phyloP scores from a whole-genome alignment of 1,140 invertebrate species.

The Eriosoma lanigerum region DNA sequence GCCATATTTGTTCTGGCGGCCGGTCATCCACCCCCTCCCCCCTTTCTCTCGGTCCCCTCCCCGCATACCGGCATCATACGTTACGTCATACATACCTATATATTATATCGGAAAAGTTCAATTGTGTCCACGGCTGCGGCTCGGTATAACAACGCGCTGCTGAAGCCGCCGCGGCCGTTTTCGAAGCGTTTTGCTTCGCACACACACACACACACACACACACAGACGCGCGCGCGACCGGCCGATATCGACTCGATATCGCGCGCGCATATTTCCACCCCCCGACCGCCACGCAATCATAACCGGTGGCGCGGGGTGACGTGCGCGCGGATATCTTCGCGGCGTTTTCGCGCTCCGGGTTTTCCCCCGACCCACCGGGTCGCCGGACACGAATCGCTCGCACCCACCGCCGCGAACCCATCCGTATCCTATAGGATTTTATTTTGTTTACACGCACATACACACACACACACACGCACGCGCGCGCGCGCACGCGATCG shows the following conservation, averaged over 20 bases:
- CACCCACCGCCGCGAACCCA: background rate
- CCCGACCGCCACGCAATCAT: no score
- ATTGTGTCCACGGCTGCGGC: conserved; percentile 30
- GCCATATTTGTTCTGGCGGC: conserved; percentile 50
- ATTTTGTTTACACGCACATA: background rate
- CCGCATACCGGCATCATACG: no score
- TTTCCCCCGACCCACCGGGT: background rate
- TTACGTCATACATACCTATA: background rate
- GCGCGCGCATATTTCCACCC: background rate
- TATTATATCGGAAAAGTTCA: conserved; percentile 43
- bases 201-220: background rate
- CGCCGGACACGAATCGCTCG: background rate
- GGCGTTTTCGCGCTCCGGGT: no score
- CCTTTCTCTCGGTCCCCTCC: no score
- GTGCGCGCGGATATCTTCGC: no score
- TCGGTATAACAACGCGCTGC: background rate
- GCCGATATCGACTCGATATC: conserved; percentile 45
- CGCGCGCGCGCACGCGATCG: background rate
- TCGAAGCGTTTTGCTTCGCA: no score
- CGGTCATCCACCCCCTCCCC: no score
- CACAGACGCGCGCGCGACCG: no score
- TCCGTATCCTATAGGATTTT: no score
- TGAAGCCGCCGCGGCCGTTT: conserved; percentile 13
- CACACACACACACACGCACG: background rate
- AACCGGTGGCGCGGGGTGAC: no score